phyloP scores from a whole-genome alignment of 2,797 vertebrate species.

The Setipinna tenuifilis region DNA sequence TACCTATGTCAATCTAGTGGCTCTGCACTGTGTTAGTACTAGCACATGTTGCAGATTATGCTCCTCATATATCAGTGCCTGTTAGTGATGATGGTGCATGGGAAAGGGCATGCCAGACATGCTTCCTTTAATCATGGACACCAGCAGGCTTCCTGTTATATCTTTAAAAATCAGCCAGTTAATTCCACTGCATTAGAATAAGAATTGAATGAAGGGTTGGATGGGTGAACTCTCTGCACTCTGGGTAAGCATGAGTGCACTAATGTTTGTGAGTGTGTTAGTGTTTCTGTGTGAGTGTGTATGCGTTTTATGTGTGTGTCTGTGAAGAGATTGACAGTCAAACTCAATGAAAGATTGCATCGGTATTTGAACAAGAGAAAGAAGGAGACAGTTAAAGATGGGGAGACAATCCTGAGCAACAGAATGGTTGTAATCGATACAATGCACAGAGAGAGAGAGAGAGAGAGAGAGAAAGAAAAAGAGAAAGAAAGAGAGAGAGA shows the following conservation, averaged over 20 bases:
- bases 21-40: neutral
- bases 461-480: conserved; percentile 10
- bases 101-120: neutral
- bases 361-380: neutral
- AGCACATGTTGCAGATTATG: neutral
- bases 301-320: no score
- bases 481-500: conserved; percentile 13
- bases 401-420: neutral
- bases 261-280: no score
- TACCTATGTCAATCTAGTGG: neutral
- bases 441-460: conserved; percentile 30
- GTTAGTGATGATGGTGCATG: neutral
- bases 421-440: conserved; percentile 6
- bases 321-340: neutral
- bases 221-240: neutral
- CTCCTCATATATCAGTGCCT: neutral
- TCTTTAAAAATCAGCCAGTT: neutral
- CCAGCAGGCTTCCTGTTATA: neutral
- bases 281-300: no score
- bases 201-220: neutral
- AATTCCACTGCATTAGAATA: neutral
- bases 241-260: no score
- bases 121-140: neutral
- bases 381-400: neutral
- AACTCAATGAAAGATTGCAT: neutral